phyloP scores from a whole-genome alignment of 2,113 vertebrate genomes.

The Rissa tridactyla region DNA sequence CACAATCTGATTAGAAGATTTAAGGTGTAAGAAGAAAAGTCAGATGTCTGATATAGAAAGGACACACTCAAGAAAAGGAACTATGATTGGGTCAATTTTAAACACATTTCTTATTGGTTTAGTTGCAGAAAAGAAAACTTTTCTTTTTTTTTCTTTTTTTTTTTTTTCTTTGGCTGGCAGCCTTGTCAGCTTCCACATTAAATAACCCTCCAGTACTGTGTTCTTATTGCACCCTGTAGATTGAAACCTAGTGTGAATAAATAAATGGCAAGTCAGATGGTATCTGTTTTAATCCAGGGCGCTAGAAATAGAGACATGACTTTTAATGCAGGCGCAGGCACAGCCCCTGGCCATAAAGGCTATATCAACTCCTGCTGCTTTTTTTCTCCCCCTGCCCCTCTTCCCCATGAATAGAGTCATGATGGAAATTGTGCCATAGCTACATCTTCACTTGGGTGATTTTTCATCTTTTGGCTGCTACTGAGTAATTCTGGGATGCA shows the following conservation, averaged over 20 bases:
- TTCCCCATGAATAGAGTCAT: conserved; percentile 24
- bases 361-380: conserved; percentile 9
- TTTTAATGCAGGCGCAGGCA: conserved; percentile 17
- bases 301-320: conserved; percentile 35
- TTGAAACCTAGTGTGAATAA: conserved; percentile 22
- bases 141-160: neutral
- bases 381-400: neutral
- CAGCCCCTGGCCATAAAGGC: neutral
- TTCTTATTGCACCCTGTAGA: neutral
- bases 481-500: neutral
- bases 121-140: neutral
- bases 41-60: neutral
- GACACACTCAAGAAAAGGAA: neutral
- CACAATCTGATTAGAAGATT: neutral
- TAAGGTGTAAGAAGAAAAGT: neutral
- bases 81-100: neutral
- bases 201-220: neutral
- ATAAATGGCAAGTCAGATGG: conserved; percentile 40
- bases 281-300: conserved; percentile 27
- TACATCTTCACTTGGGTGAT: conserved; percentile 6
- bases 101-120: neutral
- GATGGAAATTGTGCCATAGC: conserved; percentile 20
- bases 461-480: conserved; percentile 7
- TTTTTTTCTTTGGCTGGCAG: neutral
- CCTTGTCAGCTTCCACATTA: neutral